Percentiles rank a stretch among this genome's conserved stretches.
Conservation (phyloP, 2,888 invertebrate species). For the Gandaritis pyraliata region DNA sequence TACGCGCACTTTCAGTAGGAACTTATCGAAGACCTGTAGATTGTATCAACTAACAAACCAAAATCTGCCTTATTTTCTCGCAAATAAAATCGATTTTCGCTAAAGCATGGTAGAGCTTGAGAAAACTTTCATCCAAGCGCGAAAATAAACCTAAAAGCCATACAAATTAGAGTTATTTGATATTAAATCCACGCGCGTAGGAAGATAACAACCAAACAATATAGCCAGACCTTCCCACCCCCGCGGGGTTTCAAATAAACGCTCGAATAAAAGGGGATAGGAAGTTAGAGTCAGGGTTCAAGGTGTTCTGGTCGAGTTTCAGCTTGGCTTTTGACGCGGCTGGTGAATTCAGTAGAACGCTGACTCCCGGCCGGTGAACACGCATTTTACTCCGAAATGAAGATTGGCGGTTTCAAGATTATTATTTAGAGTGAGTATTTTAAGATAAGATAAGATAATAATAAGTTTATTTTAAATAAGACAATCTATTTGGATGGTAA, state of each 20-base stretch:
- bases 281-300: conserved; percentile 57
- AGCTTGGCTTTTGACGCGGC: conserved; percentile 52
- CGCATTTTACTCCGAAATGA: conserved; percentile 47
- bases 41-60: conserved; percentile 49
- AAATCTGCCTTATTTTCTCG: conserved; percentile 32
- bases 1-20: conserved; percentile 69
- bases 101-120: neutral
- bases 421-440: conserved; percentile 63
- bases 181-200: conserved; percentile 12
- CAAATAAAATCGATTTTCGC: neutral
- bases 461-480: no score
- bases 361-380: conserved; percentile 46
- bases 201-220: conserved; percentile 61
- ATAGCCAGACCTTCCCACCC: conserved; percentile 48
- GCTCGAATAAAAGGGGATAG: conserved; percentile 53
- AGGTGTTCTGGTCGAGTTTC: conserved; percentile 51
- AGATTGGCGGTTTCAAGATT: conserved; percentile 47
- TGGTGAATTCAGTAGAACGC: conserved; percentile 53
- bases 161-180: conserved; percentile 20
- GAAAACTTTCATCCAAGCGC: conserved; percentile 5
- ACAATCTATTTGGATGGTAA: neutral
- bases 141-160: neutral
- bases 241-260: conserved; percentile 45
- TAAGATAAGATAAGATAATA: no score
- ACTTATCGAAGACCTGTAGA: conserved; percentile 80